phyloP scores from a whole-genome alignment of 2,888 invertebrate genomes.

The Hydropsyche betteni region DNA sequence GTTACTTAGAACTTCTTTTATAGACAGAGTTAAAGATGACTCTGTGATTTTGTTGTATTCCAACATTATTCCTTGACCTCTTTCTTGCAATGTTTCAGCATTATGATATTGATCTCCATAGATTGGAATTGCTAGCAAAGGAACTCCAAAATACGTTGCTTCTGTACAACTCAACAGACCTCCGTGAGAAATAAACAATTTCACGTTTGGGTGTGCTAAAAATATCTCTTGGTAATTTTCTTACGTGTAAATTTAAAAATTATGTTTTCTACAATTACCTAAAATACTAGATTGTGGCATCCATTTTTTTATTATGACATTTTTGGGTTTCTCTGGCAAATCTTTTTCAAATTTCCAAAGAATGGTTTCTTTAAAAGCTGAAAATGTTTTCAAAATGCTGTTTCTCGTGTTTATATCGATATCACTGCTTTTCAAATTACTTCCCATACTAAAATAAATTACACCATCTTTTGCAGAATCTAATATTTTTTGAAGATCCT shows the following conservation, averaged over 20 bases:
- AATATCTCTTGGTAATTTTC: background rate
- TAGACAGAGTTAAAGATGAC: slow-evolving; percentile 51
- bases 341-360: slow-evolving; percentile 62
- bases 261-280: slow-evolving; percentile 52
- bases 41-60: slow-evolving; percentile 54
- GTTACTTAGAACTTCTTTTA: slow-evolving; percentile 54
- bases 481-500: slow-evolving; percentile 60
- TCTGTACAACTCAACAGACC: slow-evolving; percentile 65
- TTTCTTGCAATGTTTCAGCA: slow-evolving; percentile 53
- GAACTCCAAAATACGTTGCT: slow-evolving; percentile 61
- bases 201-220: slow-evolving; percentile 59
- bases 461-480: slow-evolving; percentile 61
- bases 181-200: slow-evolving; percentile 66
- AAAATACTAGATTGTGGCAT: slow-evolving; percentile 61
- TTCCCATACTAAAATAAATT: slow-evolving; percentile 65
- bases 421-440: slow-evolving; percentile 58
- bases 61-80: slow-evolving; percentile 53
- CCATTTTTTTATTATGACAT: slow-evolving; percentile 61
- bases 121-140: slow-evolving; percentile 55
- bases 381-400: slow-evolving; percentile 58
- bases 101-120: slow-evolving; percentile 55
- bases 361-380: slow-evolving; percentile 61
- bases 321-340: slow-evolving; percentile 57
- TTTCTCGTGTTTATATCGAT: slow-evolving; percentile 57
- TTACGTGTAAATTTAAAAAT: too few relatives aligned